phyloP scores from a whole-genome alignment of 2,113 vertebrate species.

The Ochotona princeps region DNA sequence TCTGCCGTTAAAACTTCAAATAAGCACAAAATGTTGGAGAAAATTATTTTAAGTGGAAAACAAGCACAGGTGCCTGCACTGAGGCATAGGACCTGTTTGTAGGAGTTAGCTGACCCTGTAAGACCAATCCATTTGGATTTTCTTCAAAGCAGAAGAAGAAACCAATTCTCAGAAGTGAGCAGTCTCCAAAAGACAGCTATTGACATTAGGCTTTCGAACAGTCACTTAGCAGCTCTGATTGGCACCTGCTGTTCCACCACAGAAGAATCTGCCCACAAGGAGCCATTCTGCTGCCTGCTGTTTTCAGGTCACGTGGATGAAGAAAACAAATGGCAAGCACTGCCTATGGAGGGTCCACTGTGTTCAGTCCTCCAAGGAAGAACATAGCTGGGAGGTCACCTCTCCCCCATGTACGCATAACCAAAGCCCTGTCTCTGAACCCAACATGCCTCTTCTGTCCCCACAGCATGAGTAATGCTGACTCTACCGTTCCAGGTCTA shows the following conservation, averaged over 20 bases:
- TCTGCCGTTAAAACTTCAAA: neutral
- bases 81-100: neutral
- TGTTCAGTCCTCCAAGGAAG: neutral
- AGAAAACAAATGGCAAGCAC: neutral
- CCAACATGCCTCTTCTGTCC: fast-evolving
- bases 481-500: neutral
- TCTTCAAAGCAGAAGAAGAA: neutral
- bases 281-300: neutral
- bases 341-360: neutral
- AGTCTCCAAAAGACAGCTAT: neutral
- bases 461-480: neutral
- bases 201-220: neutral
- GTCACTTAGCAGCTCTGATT: neutral
- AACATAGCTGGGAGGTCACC: neutral
- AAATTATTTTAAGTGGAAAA: neutral
- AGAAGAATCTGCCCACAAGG: neutral
- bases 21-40: neutral
- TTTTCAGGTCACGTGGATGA: neutral
- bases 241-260: neutral
- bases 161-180: neutral
- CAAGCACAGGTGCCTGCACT: neutral
- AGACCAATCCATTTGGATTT: neutral
- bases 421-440: neutral
- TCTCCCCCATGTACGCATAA: neutral
- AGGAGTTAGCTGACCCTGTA: neutral